phyloP scores from a whole-genome alignment of 2,888 invertebrate species.

The Pseudococcus jackbeardsleyi region DNA sequence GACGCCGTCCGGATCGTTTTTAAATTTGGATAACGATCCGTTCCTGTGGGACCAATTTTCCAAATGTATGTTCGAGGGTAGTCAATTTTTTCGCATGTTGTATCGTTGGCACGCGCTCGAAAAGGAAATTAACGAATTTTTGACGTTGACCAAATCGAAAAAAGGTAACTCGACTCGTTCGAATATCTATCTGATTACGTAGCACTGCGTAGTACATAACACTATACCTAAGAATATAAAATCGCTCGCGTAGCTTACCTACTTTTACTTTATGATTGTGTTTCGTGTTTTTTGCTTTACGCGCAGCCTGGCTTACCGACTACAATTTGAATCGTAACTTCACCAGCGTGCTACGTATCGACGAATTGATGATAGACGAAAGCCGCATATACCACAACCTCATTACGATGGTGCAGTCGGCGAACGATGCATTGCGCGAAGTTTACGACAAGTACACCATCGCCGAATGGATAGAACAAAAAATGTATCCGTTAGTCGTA shows the following conservation, averaged over 20 bases:
- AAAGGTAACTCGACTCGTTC: conserved; percentile 40
- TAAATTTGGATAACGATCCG: conserved; percentile 73
- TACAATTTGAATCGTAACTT: conserved; percentile 80
- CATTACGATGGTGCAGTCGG: conserved; percentile 73
- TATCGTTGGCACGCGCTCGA: conserved; percentile 54
- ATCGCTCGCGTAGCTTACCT: not conserved
- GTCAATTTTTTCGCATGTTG: conserved; percentile 70
- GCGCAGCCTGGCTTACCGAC: conserved; percentile 77
- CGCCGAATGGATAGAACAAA: conserved; percentile 78
- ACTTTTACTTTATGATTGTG: not conserved
- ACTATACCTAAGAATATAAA: too few species aligned
- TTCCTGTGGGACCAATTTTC: conserved; percentile 76
- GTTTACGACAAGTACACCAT: conserved; percentile 76
- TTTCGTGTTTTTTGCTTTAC: not conserved
- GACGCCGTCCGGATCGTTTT: conserved; percentile 67
- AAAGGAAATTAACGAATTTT: conserved; percentile 57
- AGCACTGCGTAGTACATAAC: too few species aligned
- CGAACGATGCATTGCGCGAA: conserved; percentile 74
- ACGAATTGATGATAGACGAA: conserved; percentile 75
- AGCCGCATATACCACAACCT: conserved; percentile 75
- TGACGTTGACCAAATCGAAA: conserved; percentile 9
- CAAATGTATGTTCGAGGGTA: conserved; percentile 78
- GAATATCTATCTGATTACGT: too few species aligned
- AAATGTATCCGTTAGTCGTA: conserved; percentile 74
- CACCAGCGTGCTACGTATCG: conserved; percentile 77